These are phyloP conservation scores for Cynaeus angustus DNA, from an alignment of 2,888 invertebrate species.

Conservation along the genomic window DNA sequence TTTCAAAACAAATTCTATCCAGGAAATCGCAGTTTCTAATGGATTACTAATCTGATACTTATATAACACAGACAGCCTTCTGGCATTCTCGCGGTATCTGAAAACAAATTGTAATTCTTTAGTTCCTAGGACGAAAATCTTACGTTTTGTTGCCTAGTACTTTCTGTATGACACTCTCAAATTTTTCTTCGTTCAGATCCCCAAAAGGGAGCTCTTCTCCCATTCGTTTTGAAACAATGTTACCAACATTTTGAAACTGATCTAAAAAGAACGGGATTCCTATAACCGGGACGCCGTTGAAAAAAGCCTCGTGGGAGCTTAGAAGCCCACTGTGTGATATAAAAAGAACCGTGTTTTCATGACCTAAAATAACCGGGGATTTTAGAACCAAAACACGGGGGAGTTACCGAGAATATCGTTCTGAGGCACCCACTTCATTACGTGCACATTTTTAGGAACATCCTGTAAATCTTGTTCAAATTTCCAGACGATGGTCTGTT, in stretches of 20 bases:
- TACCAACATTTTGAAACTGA: constrained; percentile 59
- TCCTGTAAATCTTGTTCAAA: constrained; percentile 12
- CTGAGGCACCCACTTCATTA: constrained; percentile 36
- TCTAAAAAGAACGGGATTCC: constrained; percentile 61
- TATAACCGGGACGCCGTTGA: constrained; percentile 54
- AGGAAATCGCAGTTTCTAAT: constrained; percentile 38
- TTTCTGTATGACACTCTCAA: constrained; percentile 8
- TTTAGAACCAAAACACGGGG: background rate
- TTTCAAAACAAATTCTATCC: constrained; percentile 43
- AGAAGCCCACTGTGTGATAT: constrained; percentile 58
- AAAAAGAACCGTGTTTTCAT: constrained; percentile 50
- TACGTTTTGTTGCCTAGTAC: constrained; percentile 23
- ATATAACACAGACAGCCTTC: constrained; percentile 14
- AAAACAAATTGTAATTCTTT: constrained; percentile 1
- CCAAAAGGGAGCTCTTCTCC: constrained; percentile 56
- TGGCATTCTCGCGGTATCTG: constrained; percentile 31
- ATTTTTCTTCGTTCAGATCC: constrained; percentile 54
- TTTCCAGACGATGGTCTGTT: constrained; percentile 34
- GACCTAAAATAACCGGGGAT: constrained; percentile 46
- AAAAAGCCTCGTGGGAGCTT: constrained; percentile 55
- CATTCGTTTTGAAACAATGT: constrained; percentile 59
- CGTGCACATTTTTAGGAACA: constrained; percentile 28
- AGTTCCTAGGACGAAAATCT: background rate
- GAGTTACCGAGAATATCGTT: constrained; percentile 33
- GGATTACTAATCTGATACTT: constrained; percentile 32